These are phyloP conservation scores for Stigmatopora argus DNA, from an alignment of 2,113 vertebrate species.

Conservation along the genomic window DNA sequence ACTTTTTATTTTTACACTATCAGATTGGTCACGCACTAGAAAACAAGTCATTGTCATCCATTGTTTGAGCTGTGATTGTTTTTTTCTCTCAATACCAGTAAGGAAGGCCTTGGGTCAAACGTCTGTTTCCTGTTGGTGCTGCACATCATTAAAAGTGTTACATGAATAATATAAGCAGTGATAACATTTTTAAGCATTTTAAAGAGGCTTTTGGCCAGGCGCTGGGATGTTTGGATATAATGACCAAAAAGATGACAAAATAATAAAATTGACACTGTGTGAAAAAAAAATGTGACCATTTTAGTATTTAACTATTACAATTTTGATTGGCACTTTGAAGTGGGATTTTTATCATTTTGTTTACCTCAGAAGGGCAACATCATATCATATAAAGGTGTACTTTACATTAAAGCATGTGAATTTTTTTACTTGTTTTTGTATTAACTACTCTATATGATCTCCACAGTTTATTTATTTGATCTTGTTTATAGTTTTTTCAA, in stretches of 20 bases:
- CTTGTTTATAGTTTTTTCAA: neutral
- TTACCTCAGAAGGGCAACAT: too few species aligned
- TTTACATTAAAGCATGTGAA: neutral
- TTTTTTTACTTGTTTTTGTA: neutral
- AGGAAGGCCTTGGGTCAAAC: conserved; percentile 4
- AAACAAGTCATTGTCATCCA: neutral
- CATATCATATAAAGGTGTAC: neutral
- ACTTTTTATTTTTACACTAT: neutral
- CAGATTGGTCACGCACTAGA: neutral
- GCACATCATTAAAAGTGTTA: conserved; percentile 8
- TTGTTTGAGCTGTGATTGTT: conserved; percentile 4
- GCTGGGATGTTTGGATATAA: neutral
- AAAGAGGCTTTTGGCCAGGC: neutral
- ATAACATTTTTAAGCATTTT: neutral
- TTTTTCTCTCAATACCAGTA: neutral
- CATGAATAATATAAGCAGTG: neutral
- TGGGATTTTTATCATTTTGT: neutral
- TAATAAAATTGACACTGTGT: neutral
- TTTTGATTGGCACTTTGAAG: neutral
- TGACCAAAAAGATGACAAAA: neutral
- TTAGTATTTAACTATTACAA: neutral
- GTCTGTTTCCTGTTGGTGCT: conserved; percentile 1
- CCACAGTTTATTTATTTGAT: neutral
- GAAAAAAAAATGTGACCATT: neutral
- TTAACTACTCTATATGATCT: neutral